Conservation (phyloP, 2,888 invertebrate genomes). For the Protodeltote pygarga region DNA sequence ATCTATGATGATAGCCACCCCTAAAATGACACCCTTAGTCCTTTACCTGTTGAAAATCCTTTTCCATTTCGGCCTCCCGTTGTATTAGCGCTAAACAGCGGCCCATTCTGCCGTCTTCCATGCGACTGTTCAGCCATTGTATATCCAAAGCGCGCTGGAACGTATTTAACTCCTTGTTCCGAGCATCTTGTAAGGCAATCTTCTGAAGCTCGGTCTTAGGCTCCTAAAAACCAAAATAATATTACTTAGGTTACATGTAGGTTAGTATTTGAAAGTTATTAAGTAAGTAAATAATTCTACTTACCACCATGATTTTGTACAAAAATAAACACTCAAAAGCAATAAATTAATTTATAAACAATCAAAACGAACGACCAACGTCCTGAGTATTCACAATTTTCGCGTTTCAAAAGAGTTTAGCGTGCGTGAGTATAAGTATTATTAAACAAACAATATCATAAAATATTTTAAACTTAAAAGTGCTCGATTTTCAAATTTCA, state of each 20-base stretch:
- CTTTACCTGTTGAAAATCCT: constrained; percentile 77
- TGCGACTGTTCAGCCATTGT: constrained; percentile 78
- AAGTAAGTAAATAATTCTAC: not conserved
- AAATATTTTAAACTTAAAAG: too few relatives aligned
- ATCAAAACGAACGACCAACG: not conserved
- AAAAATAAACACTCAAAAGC: not conserved
- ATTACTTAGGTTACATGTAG: too few relatives aligned
- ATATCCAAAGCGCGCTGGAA: constrained; percentile 73
- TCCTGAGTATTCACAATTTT: too few relatives aligned
- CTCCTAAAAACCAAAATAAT: constrained; percentile 57
- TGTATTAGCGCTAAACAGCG: constrained; percentile 73
- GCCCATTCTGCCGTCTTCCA: constrained; percentile 79
- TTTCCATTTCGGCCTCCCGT: constrained; percentile 78
- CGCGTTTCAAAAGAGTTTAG: too few relatives aligned
- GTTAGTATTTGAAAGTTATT: not conserved
- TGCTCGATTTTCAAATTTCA: too few relatives aligned
- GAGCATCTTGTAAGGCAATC: constrained; percentile 64
- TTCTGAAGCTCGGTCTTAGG: constrained; percentile 70
- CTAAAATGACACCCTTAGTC: too few relatives aligned
- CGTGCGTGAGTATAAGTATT: too few relatives aligned
- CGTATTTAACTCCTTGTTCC: constrained; percentile 64
- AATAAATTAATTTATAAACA: not conserved
- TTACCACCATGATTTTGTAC: not conserved
- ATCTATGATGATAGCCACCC: too few relatives aligned
- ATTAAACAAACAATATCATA: not conserved